Evolutionary conservation across 2,797 vertebrate genomes (phyloP), one percentile per base, ranked within the genome.

Genomic region (Sternarchorhynchus goeldii): DNA sequence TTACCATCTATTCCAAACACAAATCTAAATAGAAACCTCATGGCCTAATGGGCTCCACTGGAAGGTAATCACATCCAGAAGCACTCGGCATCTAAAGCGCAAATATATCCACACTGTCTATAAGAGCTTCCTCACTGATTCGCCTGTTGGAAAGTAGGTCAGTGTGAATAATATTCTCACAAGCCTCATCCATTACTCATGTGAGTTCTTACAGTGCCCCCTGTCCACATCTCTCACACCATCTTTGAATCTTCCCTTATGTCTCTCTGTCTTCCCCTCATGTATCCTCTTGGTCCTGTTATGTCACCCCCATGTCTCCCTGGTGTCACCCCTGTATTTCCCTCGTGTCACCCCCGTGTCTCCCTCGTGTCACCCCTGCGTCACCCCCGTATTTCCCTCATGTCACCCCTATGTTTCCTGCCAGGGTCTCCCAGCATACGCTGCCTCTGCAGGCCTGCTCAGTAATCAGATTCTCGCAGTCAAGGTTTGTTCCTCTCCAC

Each of bases 391-490:
- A 73, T 69, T 66, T 50, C 57, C 73, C 41, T 72, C 21, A 20
- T 66, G 31, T 79, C 80, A 78, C 73, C 81, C 32, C 76, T 79
- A 32, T 16, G 69, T 82, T 69, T 89, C 73, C 85, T 83, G 72
- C 83, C 87, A 92, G 93, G 92, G 93, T 81, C 91, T 86, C 75
- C 88, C 91, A 81, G 87, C 87, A 82, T 88, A 90, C 77, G 81
- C 75, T 87, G 81, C 88, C 78, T 90, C 86, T 58, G 92, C 92
- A 85, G 87, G 89, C 85, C 92, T 93, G 66, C 91, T 92, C 87
- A 94, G 91, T 93, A 94, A 94, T 92, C 93, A 94, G 89, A 94
- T 94, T 92, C 90, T 92, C 85, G 88, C 92, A 45, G 88, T 93
- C 80, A 93, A 94, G 91, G 92, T 94, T 93, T 91, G 93, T 94